These are phyloP conservation scores for Pyrochroa serraticornis DNA, from an alignment of 2,888 invertebrate genomes.

Conservation along the genomic window DNA sequence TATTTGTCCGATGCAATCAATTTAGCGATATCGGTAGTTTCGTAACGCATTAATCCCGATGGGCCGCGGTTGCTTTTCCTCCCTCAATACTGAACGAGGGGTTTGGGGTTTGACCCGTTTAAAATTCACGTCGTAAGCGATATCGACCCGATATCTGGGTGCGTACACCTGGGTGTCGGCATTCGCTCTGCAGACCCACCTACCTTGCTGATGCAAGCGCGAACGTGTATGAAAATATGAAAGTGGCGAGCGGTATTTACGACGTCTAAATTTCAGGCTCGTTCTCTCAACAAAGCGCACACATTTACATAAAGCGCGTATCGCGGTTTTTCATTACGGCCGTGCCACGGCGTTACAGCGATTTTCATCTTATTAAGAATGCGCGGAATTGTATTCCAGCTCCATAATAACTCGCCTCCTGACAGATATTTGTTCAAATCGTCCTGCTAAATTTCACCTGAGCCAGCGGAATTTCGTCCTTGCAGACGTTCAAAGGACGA, in stretches of 20 bases:
- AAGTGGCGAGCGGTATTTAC: constrained; percentile 26
- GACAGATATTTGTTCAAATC: constrained; percentile 50
- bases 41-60: too few relatives aligned
- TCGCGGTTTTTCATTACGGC: constrained; percentile 50
- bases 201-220: constrained; percentile 19
- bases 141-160: constrained; percentile 32
- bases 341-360: constrained; percentile 41
- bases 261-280: constrained; percentile 28
- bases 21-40: not conserved
- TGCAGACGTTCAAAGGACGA: too few relatives aligned
- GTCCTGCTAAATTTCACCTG: constrained; percentile 40
- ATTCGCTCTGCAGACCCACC: constrained; percentile 2
- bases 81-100: too few relatives aligned
- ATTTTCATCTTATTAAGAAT: constrained; percentile 54
- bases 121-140: constrained; percentile 29
- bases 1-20: constrained; percentile 9
- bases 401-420: constrained; percentile 46
- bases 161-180: constrained; percentile 27
- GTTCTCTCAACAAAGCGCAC: constrained; percentile 28
- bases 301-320: constrained; percentile 50
- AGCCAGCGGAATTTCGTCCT: constrained; percentile 18
- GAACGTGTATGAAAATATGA: constrained; percentile 21
- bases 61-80: not conserved
- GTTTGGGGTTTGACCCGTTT: constrained; percentile 6
- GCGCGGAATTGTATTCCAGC: constrained; percentile 49